Percentiles rank a stretch among this genome's conserved stretches.
These are phyloP conservation scores for Drosophila subpulchrella DNA, from an alignment of 1,140 invertebrate species.

Conservation along the genomic window DNA sequence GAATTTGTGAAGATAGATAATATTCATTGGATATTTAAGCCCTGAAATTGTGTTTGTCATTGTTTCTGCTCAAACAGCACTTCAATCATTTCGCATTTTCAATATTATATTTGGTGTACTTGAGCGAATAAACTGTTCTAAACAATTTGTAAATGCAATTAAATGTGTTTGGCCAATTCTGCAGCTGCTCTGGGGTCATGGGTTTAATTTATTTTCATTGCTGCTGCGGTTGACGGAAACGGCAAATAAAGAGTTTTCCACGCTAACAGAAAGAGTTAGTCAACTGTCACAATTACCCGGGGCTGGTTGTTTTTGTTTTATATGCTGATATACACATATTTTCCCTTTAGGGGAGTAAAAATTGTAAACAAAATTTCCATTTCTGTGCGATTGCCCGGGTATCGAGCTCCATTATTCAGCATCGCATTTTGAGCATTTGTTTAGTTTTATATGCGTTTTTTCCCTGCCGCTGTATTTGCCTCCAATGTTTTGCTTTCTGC, in stretches of 20 bases:
- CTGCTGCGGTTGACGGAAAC: conserved; percentile 61
- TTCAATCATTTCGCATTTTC: conserved; percentile 4
- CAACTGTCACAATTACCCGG: conserved; percentile 68
- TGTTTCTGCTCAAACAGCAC: background rate
- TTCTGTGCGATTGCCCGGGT: conserved; percentile 28
- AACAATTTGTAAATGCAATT: conserved; percentile 69
- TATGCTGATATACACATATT: conserved; percentile 10
- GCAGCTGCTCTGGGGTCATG: conserved; percentile 48
- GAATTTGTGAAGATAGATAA: conserved; percentile 1
- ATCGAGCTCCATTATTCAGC: conserved; percentile 69
- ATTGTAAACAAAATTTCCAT: conserved; percentile 77
- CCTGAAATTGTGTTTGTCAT: background rate
- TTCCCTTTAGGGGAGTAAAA: background rate
- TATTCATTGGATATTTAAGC: conserved; percentile 1
- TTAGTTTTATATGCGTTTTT: conserved; percentile 51
- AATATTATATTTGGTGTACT: conserved; percentile 4
- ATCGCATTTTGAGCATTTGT: conserved; percentile 60
- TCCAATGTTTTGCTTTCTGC: conserved; percentile 43
- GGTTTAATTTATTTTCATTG: conserved; percentile 21
- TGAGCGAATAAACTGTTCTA: conserved; percentile 47
- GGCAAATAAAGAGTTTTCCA: conserved; percentile 50
- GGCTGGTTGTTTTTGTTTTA: conserved; percentile 37
- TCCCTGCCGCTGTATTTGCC: conserved; percentile 36
- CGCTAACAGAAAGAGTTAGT: conserved; percentile 65
- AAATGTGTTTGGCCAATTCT: conserved; percentile 43